These are phyloP conservation scores for Balaeniceps rex DNA, from an alignment of 2,113 vertebrate genomes.

Conservation along the genomic window DNA sequence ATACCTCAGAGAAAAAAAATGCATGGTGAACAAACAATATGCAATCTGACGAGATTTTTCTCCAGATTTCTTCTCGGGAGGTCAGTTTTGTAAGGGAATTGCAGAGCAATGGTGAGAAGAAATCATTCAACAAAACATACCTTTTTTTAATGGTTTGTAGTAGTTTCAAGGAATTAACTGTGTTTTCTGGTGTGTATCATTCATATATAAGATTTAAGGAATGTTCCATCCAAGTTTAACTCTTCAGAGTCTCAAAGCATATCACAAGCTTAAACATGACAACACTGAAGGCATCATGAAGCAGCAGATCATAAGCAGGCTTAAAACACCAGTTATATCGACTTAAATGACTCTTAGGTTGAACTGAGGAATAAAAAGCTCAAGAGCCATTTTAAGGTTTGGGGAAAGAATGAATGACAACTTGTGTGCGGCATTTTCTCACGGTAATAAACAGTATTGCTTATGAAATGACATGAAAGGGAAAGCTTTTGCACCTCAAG, in stretches of 20 bases:
- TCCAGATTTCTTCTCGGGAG: neutral
- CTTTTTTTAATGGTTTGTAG: neutral
- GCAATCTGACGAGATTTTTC: neutral
- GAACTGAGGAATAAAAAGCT: neutral
- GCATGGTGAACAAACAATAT: neutral
- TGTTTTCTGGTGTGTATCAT: neutral
- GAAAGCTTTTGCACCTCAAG: neutral
- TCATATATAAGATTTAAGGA: neutral
- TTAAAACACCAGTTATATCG: neutral
- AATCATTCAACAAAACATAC: neutral
- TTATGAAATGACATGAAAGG: neutral
- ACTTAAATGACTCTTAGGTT: neutral
- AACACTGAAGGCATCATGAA: neutral
- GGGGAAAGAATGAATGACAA: neutral
- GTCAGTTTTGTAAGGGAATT: neutral
- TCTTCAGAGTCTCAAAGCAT: neutral
- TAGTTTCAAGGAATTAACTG: neutral
- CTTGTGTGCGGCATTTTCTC: neutral
- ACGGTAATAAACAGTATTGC: neutral
- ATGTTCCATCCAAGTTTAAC: neutral
- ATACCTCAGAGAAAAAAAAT: neutral
- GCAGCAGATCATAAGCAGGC: neutral
- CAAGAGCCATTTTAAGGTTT: neutral
- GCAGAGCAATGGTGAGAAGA: neutral
- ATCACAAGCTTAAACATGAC: neutral